Evolutionary conservation across 2,888 invertebrate genomes (phyloP).

Genomic region (Strigamia crassipes): DNA sequence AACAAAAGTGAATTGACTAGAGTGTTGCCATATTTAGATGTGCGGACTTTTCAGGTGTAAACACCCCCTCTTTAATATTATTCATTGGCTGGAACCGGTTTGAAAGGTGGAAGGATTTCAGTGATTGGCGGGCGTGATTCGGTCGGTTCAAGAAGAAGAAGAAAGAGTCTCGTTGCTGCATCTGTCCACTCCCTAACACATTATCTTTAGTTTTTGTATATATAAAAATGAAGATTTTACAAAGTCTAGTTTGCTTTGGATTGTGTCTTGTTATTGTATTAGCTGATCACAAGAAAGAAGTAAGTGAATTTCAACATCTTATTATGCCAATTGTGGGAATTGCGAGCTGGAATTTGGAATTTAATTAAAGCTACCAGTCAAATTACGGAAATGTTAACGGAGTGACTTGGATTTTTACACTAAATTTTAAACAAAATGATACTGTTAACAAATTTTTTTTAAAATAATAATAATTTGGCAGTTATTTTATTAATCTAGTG

Average conservation of each 20-base stretch:
- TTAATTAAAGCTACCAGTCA: not conserved
- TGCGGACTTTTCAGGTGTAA: not conserved
- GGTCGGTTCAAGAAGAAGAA: slow-evolving; percentile 8
- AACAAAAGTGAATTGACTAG: not conserved
- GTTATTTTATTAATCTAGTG: no score
- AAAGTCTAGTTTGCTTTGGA: not conserved
- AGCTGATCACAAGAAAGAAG: not conserved
- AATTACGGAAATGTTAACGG: not conserved
- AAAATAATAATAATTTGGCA: no score
- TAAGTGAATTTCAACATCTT: not conserved
- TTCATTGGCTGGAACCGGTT: slow-evolving; percentile 26
- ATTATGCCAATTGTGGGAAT: not conserved
- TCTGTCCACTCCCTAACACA: slow-evolving; percentile 7
- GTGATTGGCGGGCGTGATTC: slow-evolving; percentile 7
- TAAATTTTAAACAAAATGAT: no score
- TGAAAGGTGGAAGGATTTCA: slow-evolving; percentile 20
- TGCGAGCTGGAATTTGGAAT: not conserved
- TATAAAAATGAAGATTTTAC: slow-evolving; percentile 1
- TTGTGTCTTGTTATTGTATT: slow-evolving; percentile 7
- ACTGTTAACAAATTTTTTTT: no score
- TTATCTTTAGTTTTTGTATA: not conserved
- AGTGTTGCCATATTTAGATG: not conserved
- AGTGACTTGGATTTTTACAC: no score
- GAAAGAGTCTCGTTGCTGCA: not conserved
- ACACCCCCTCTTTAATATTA: slow-evolving; percentile 13